Base-by-base conservation (phyloP, 2,888 invertebrate genomes). In the Agriopis leucophaearia region DNA sequence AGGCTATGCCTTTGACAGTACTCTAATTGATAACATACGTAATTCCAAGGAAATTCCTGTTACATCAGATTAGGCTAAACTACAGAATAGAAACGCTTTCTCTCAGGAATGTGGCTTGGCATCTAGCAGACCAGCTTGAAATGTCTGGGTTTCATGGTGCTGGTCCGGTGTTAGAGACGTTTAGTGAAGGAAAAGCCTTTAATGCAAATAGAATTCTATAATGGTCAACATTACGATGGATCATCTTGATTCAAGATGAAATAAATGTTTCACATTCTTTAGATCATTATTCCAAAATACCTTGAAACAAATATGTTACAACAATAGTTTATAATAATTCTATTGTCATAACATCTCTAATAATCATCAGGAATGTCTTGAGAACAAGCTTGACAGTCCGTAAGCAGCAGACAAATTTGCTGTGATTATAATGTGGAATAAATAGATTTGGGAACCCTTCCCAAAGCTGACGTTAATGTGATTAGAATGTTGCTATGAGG, bases 391-490 rank as follows among this genome's bases (percentile, higher is more conserved):
- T 27, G 9, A 27, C 18, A 15, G 18, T 48, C 16, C 18, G 27
- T 6, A 48, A 18, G 16, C 27, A 48, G 12, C 10, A 48, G 18
- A 12, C 18, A 18, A 18, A 48, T 48, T 48, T 48, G 10, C 12
- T n/a, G 15, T 12, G 12, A 9, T 5, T 16, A 9, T 16, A 13
- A n/a, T 48, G 48, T 48, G 12, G 48, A 48, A 15, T 56, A 42
- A 50, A 63, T 48, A 42, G 27, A 55, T 63, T 56, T 48, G 40
- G 48, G 15, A 56, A 15, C 50, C 55, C 62, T 55, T 55, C 38
- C 47, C 40, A 40, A 36, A 52, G 13, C 9, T 35, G 52, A 45
- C 56, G 13, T 27, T 63, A 50, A 56, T 50, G 27, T 50, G 48
- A 63, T 56, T 56, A 63, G 48, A 48, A 63, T 50, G 16, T 48